These are phyloP conservation scores for Delichon dasypus DNA, from an alignment of 2,797 vertebrate species.

Conservation along the genomic window DNA sequence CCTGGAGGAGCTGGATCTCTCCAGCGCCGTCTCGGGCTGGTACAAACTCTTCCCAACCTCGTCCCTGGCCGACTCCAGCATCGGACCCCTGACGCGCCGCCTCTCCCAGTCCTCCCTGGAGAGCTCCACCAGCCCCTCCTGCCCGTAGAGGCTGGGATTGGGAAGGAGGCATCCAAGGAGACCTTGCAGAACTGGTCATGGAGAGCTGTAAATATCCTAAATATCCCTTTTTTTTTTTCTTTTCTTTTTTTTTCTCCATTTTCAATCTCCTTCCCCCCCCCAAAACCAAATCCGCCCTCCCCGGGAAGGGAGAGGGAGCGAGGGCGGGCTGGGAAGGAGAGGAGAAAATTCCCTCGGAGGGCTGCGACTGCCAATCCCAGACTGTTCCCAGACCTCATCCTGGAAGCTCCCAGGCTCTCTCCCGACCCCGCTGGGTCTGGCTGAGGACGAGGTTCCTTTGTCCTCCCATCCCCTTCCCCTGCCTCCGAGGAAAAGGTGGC, in stretches of 20 bases:
- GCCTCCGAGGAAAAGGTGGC: neutral
- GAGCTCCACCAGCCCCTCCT: constrained; percentile 96
- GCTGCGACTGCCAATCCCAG: neutral
- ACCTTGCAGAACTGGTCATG: neutral
- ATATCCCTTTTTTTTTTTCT: neutral
- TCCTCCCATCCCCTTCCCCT: neutral
- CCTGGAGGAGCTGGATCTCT: constrained; percentile 96
- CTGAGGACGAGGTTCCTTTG: neutral
- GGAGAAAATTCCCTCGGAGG: neutral
- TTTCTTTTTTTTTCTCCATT: neutral
- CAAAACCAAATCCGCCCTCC: neutral
- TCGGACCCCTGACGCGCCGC: constrained; percentile 91
- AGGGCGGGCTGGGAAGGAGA: neutral
- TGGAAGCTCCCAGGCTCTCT: neutral
- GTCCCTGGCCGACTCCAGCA: constrained; percentile 94
- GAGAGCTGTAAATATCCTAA: constrained; percentile 63
- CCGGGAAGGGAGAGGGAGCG: neutral
- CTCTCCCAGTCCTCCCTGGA: constrained; percentile 98
- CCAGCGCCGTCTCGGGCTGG: constrained; percentile 88
- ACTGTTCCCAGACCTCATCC: neutral
- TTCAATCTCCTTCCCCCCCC: neutral
- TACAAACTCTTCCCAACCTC: constrained; percentile 99
- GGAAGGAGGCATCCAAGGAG: neutral
- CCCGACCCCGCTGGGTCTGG: neutral
- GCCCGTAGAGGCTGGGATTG: constrained; percentile 79